phyloP scores from a whole-genome alignment of 2,888 invertebrate genomes.

The Eupithecia dodoneata region DNA sequence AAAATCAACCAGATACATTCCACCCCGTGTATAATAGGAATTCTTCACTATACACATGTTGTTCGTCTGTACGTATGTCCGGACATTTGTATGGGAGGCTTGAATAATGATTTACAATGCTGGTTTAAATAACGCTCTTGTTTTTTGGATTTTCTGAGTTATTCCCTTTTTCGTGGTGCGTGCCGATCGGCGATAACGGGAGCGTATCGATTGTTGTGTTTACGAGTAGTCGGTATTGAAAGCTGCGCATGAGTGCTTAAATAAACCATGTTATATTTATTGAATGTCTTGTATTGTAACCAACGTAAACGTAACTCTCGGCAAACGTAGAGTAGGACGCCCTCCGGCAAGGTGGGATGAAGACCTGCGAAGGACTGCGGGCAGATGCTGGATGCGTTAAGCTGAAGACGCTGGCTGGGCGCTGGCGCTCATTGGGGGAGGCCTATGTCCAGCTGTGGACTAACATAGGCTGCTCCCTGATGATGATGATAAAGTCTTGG shows the following conservation, averaged over 20 bases:
- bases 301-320: not conserved
- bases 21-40: constrained; percentile 75
- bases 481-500: not conserved
- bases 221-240: constrained; percentile 16
- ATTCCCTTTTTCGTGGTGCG: constrained; percentile 43
- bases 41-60: constrained; percentile 76
- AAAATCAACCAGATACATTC: constrained; percentile 81
- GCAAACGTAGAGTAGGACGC: too few species aligned
- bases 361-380: too few species aligned
- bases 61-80: constrained; percentile 63
- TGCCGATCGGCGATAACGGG: constrained; percentile 40
- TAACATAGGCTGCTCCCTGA: too few species aligned
- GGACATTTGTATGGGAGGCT: constrained; percentile 78
- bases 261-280: not conserved
- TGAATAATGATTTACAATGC: constrained; percentile 81
- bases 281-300: not conserved
- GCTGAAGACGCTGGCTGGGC: too few species aligned
- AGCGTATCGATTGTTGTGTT: constrained; percentile 24
- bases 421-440: too few species aligned
- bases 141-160: constrained; percentile 43
- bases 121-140: constrained; percentile 49
- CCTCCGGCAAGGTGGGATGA: too few species aligned
- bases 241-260: not conserved
- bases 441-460: too few species aligned
- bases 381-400: too few species aligned